Conservation (phyloP, 1,140 invertebrate genomes). For the Spodoptera litura region DNA sequence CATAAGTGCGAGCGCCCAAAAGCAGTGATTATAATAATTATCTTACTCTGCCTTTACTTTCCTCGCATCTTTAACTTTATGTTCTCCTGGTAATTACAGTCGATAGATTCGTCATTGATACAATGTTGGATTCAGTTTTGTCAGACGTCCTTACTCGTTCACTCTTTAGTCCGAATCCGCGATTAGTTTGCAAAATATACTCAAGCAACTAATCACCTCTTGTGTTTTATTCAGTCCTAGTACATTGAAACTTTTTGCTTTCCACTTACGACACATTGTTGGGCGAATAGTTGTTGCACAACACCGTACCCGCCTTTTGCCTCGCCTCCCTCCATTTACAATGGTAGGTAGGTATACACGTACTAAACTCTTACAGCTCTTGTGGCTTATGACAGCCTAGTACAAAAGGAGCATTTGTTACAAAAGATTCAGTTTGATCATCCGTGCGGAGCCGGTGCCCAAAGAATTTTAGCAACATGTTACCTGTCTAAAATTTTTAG, state of each 20-base stretch:
- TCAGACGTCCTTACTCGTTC: background rate
- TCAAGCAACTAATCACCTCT: slow-evolving; percentile 13
- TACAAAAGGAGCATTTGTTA: slow-evolving; percentile 43
- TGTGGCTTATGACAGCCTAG: slow-evolving; percentile 25
- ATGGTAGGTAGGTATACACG: no score
- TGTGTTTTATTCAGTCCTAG: slow-evolving; percentile 1
- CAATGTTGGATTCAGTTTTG: slow-evolving; percentile 8
- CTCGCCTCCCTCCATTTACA: background rate
- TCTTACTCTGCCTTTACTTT: background rate
- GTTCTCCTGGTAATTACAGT: slow-evolving; percentile 34
- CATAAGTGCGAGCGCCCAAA: no score
- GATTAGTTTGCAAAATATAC: slow-evolving; percentile 7
- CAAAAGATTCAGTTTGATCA: slow-evolving; percentile 32
- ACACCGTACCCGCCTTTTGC: slow-evolving; percentile 1
- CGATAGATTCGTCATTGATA: slow-evolving; percentile 32
- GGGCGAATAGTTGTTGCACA: slow-evolving; percentile 17
- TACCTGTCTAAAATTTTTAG: slow-evolving; percentile 15
- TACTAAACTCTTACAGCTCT: background rate
- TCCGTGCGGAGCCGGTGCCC: background rate
- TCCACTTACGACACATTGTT: slow-evolving; percentile 28
- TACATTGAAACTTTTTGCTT: slow-evolving; percentile 42
- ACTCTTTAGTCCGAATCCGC: background rate
- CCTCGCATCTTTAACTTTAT: slow-evolving; percentile 12
- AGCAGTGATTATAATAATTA: no score
- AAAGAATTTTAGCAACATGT: slow-evolving; percentile 13